Conservation (phyloP, 2,888 invertebrate species). For the Drosophila prostipennis region DNA sequence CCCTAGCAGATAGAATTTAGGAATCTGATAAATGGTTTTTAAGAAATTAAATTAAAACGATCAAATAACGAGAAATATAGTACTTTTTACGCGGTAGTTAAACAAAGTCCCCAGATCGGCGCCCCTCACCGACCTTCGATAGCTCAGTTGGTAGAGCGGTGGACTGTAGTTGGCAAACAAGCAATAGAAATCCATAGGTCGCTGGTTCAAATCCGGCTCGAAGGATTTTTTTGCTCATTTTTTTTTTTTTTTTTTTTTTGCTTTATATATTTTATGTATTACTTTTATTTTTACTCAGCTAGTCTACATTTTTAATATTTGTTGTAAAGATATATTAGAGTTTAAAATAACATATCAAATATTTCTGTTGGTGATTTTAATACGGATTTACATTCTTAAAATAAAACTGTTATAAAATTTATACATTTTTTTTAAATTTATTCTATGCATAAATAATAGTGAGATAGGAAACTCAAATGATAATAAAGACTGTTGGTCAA, state of each 20-base stretch:
- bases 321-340: not conserved
- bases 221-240: slow-evolving; percentile 19
- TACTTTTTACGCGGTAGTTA: not conserved
- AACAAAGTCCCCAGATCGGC: not conserved
- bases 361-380: not conserved
- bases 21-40: too few relatives aligned
- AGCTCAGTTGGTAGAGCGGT: slow-evolving; percentile 43
- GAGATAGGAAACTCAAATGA: not conserved
- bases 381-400: too few relatives aligned
- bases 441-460: not conserved
- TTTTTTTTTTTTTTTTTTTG: not conserved
- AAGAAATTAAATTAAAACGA: too few relatives aligned
- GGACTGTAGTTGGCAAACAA: slow-evolving; percentile 31
- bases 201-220: slow-evolving; percentile 44
- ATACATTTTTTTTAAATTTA: not conserved
- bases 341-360: not conserved
- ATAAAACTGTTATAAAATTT: too few relatives aligned
- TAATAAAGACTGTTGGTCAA: not conserved
- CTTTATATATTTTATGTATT: too few relatives aligned
- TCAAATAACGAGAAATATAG: too few relatives aligned
- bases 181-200: slow-evolving; percentile 39
- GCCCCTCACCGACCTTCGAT: slow-evolving; percentile 26
- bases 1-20: too few relatives aligned
- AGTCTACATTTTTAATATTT: too few relatives aligned
- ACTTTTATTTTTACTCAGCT: too few relatives aligned